Conservation (phyloP, 2,113 vertebrate genomes). For the Podilymbus podiceps region DNA sequence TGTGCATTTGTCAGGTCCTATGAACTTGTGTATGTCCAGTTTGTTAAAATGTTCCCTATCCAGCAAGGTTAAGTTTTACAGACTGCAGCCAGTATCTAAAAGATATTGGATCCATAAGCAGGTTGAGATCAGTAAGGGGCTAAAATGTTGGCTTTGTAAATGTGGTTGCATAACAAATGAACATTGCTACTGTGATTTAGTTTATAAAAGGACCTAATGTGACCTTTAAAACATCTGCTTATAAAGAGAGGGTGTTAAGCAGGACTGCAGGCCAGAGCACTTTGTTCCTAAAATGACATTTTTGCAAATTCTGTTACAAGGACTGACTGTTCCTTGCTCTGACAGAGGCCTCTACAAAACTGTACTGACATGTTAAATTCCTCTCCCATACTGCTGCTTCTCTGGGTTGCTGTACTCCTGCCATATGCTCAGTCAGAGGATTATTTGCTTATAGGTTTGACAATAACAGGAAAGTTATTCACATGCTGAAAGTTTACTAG, state of each 20-base stretch:
- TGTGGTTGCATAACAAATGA: background rate
- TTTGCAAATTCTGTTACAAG: background rate
- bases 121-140: background rate
- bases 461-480: conserved; percentile 50
- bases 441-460: conserved; percentile 45
- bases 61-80: background rate
- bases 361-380: background rate
- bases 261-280: conserved; percentile 15
- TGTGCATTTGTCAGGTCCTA: background rate
- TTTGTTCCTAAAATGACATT: conserved; percentile 40
- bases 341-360: background rate
- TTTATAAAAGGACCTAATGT: background rate
- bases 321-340: conserved; percentile 34
- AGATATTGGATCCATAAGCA: background rate
- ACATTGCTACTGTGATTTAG: background rate
- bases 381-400: background rate
- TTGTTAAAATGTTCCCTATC: background rate
- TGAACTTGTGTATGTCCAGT: background rate
- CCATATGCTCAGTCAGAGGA: background rate
- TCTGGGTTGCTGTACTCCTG: background rate
- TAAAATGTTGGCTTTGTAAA: background rate
- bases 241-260: conserved; percentile 22
- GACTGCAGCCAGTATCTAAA: background rate
- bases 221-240: conserved; percentile 55
- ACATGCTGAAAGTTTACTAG: conserved; percentile 39